Evolutionary conservation across 2,113 vertebrate genomes (phyloP), one percentile per base, ranked within the genome.

Genomic region (Melanerpes aurifrons): DNA sequence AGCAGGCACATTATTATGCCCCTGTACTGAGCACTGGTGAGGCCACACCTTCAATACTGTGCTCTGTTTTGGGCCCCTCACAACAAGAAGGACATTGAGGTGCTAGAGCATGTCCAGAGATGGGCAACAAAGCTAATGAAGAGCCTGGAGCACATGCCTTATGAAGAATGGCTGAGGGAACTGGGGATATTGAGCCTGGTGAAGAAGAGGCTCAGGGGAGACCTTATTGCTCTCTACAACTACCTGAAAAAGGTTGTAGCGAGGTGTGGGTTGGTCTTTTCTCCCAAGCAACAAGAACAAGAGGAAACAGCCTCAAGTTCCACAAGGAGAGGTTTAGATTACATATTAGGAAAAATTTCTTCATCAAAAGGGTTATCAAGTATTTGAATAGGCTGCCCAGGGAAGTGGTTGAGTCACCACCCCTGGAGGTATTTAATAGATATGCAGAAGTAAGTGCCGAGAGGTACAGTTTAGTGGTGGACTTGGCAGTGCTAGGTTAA

Each of bases 201-300:
- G n/a, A 81, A 81, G 13, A 2, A 63, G 32, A 37, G 54, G 47
- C 32, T 90, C n/a, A 57, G 6, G 22, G 17, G 37, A 16, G 47
- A 67, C 25, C 15, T 43, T 31, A 16, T 16, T 9, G 24, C 7
- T 15, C 64, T 54, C 12, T 57, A 50, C 40, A 77, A 7, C 11
- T 59, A 37, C 18, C 54, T 32, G 25, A 37, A 62, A 37, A 29
- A 62, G 37, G 45, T 4, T 29, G 9, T 21, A n/a, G 10, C 4
- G 5, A 82, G 25, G n/a, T 37, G 15, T 9, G 4, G 0, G 2
- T 17, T 1, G 0, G 21, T 28, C 58, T 82, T 32, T 25, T 45
- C 32, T 45, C 29, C 17, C 29, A 48, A 13, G 17, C 4, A 81
- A 26, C 37, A 64, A 75, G 6, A 6, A 59, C 17, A 77, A 57